Conservation (phyloP, 1,140 invertebrate genomes). For the Drosophila simulans region DNA sequence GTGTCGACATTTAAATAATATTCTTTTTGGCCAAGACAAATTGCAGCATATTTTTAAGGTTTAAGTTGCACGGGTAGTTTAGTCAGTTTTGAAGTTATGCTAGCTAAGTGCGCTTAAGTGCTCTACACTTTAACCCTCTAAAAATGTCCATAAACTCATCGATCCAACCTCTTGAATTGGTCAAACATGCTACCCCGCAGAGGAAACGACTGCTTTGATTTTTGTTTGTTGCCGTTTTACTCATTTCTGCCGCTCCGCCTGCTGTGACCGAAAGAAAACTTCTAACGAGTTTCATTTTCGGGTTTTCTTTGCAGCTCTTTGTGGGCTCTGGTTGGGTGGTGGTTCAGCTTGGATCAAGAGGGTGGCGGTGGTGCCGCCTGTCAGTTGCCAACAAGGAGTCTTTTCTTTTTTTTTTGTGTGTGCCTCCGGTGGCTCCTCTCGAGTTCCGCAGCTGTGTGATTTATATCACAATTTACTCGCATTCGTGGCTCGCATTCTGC, state of each 20-base stretch:
- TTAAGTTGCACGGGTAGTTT: not conserved
- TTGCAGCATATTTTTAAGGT: constrained; percentile 24
- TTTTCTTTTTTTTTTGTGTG: constrained; percentile 62
- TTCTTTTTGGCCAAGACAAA: constrained; percentile 48
- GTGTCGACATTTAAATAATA: constrained; percentile 54
- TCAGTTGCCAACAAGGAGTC: constrained; percentile 56
- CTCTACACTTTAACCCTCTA: not conserved
- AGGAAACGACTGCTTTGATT: constrained; percentile 22
- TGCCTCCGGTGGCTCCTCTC: not conserved
- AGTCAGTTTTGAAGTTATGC: not conserved
- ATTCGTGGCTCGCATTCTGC: constrained; percentile 48
- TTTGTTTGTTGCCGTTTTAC: constrained; percentile 41
- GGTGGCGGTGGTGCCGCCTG: constrained; percentile 31
- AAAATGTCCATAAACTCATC: not conserved
- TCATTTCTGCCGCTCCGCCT: constrained; percentile 20
- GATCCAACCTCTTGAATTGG: constrained; percentile 17
- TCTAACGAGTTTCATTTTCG: constrained; percentile 68
- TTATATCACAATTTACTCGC: constrained; percentile 79
- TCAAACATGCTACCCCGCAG: constrained; percentile 17
- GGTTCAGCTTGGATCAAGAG: not conserved
- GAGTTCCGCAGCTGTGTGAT: constrained; percentile 44
- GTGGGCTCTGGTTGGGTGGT: not conserved
- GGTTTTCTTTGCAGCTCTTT: constrained; percentile 31
- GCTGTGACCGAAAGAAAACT: constrained; percentile 57
- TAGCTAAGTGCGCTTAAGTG: not conserved